Base-by-base conservation (phyloP, 2,797 vertebrate species). In the Sebastes oblongus region DNA sequence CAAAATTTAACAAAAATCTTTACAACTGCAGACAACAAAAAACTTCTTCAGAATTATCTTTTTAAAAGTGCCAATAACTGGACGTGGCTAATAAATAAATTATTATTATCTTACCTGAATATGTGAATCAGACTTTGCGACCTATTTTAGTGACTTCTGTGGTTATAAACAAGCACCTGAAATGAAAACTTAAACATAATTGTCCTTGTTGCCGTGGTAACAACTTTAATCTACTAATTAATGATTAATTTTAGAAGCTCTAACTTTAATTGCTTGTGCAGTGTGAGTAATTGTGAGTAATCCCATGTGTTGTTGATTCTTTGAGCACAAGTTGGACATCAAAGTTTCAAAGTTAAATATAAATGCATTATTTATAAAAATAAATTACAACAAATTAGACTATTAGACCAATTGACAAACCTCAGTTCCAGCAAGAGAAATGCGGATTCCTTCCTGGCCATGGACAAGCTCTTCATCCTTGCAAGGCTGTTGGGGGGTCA, bases 211-310 rank as follows among this genome's bases (percentile, higher is more conserved):
- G 24, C 52, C 64, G 39, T 1, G 61, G 69, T 52, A 78, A 81
- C 34, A n/a, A 11, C 14, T 52, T 54, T 56, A 36, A 76, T 5
- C 8, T 65, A n/a, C 68, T 83, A 50, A 84, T 87, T 85, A 90
- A 29, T 25, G 13, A 18, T 24, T 36, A 1, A 59, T 46, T 66
- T 30, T 29, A 2, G 10, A 22, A 10, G 10, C 9, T 11, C 1
- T 22, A 55, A 55, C 25, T 50, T 29, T 62, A 52, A 84, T 77
- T 86, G 66, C 62, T 22, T 10, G 2, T 66, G 11, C 64, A 5
- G 54, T 25, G 34, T 16, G 13, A 9, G 46, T n/a, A 13, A 20
- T 52, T 50, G 46, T 60, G 8, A 12, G 16, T 30, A 9, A 8
- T 30, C 18, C 6, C 20, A 2, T 6, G 8, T 61, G 11, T 32